Evolutionary conservation across 2,113 vertebrate species (phyloP).

Genomic region (Rhipidura dahli): DNA sequence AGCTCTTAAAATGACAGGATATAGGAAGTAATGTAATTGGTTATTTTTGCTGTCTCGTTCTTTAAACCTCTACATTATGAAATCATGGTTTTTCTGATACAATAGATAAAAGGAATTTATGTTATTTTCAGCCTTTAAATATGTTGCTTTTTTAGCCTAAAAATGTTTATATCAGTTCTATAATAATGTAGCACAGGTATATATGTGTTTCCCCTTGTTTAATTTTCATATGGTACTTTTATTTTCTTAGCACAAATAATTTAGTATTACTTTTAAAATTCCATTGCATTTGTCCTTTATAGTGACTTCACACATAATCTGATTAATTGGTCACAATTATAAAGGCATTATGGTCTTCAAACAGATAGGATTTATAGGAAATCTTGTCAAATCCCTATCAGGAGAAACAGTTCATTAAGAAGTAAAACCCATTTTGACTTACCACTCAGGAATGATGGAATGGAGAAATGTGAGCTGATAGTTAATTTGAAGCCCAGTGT

Average conservation of each 20-base stretch:
- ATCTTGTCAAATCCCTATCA: background rate
- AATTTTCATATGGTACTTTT: background rate
- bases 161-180: background rate
- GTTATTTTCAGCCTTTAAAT: background rate
- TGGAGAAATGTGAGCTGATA: background rate
- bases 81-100: background rate
- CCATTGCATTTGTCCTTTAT: background rate
- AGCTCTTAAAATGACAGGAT: background rate
- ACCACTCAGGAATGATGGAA: background rate
- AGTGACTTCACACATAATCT: background rate
- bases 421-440: background rate
- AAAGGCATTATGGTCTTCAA: background rate
- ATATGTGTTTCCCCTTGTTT: background rate
- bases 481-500: background rate
- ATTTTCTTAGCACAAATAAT: background rate
- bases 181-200: background rate
- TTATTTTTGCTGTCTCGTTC: background rate
- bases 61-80: background rate
- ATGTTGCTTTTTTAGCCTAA: background rate
- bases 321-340: background rate
- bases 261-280: background rate
- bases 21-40: background rate
- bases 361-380: background rate
- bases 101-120: background rate
- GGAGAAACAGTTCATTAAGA: background rate